Evolutionary conservation across 1,140 invertebrate genomes (phyloP).

Genomic region (Oreohelix idahoensis): DNA sequence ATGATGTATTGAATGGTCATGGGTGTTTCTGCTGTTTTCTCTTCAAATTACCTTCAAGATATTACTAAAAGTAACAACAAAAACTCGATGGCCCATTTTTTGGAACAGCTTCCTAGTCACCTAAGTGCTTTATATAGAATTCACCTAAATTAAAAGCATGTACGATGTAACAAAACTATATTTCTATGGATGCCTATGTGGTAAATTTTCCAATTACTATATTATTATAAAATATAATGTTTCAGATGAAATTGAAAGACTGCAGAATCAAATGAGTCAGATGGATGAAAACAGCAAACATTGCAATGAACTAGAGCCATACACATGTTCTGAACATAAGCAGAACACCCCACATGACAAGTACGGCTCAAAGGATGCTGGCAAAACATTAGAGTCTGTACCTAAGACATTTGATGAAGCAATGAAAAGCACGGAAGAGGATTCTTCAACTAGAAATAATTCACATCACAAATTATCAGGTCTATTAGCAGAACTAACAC

Average conservation of each 20-base stretch:
- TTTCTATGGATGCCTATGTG: no score
- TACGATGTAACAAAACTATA: no score
- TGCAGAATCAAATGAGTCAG: conserved; percentile 39
- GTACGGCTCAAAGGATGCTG: not conserved
- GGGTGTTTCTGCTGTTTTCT: no score
- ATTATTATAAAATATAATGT: not conserved
- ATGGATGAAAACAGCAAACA: conserved; percentile 23
- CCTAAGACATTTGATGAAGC: not conserved
- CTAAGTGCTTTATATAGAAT: no score
- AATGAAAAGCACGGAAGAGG: not conserved
- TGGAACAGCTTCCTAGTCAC: no score
- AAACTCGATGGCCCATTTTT: no score
- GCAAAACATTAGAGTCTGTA: not conserved
- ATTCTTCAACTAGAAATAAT: not conserved
- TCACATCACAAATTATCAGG: not conserved
- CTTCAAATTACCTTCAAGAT: no score
- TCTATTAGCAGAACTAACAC: not conserved
- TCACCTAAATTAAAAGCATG: no score
- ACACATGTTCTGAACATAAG: not conserved
- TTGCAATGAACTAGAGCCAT: not conserved
- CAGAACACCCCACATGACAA: not conserved
- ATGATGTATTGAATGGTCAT: no score
- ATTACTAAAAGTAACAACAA: no score
- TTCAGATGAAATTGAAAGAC: conserved; percentile 40
- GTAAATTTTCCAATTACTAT: no score